A percentile compares a stretch with the other conserved stretches of the same genome.
phyloP scores from a whole-genome alignment of 2,113 vertebrate species.

The Dascyllus trimaculatus region DNA sequence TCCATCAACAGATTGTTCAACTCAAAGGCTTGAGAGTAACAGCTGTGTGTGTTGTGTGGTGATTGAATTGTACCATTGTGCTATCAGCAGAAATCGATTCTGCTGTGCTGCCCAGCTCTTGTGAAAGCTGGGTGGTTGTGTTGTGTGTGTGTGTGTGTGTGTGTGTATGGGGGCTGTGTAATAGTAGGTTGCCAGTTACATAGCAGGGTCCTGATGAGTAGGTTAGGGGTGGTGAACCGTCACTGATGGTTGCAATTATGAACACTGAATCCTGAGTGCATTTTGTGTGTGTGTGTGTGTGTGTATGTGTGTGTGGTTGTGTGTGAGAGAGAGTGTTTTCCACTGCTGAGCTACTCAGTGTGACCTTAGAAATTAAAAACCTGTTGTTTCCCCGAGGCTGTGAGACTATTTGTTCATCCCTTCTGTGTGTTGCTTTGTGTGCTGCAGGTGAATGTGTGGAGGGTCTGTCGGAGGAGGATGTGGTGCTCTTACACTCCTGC shows the following conservation, averaged over 20 bases:
- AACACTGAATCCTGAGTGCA: constrained; percentile 40
- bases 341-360: constrained; percentile 1
- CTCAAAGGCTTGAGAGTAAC: constrained; percentile 18
- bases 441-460: constrained; percentile 91
- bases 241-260: constrained; percentile 74
- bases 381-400: neutral
- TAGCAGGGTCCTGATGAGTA: constrained; percentile 60
- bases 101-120: constrained; percentile 53
- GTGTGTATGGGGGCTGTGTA: constrained; percentile 52
- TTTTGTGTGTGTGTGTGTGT: constrained; percentile 28
- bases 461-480: constrained; percentile 92
- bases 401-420: neutral
- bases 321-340: too few species aligned
- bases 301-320: too few species aligned
- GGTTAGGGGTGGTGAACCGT: constrained; percentile 58
- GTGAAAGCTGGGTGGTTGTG: constrained; percentile 37
- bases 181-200: constrained; percentile 72
- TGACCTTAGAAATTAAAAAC: constrained; percentile 27
- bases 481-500: constrained; percentile 95
- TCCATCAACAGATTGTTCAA: constrained; percentile 18
- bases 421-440: constrained; percentile 37
- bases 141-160: constrained; percentile 45
- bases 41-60: constrained; percentile 31
- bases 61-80: constrained; percentile 69
- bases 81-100: constrained; percentile 76